Percentiles rank a stretch among this genome's conserved stretches.
Evolutionary conservation across 2,113 vertebrate genomes (phyloP).

Genomic region (Nibea albiflora): DNA sequence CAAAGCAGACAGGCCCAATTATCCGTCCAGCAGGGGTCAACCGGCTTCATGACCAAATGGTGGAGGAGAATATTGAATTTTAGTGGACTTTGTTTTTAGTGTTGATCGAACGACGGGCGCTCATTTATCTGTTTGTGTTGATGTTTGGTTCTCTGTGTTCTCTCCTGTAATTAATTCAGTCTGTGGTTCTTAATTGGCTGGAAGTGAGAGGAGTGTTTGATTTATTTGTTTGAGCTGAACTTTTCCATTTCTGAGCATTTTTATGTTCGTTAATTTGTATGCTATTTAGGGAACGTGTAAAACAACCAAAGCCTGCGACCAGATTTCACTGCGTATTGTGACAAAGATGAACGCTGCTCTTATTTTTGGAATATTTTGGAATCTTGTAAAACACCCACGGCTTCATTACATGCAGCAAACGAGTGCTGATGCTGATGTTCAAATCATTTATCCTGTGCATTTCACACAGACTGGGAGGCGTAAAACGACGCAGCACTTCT

Average conservation of each 20-base stretch:
- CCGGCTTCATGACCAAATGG: background rate
- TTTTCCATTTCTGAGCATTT: background rate
- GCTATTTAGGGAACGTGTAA: background rate
- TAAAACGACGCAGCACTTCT: too few species aligned
- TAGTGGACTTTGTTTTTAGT: background rate
- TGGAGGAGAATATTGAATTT: constrained; percentile 2
- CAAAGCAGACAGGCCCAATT: constrained; percentile 31
- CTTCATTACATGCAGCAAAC: background rate
- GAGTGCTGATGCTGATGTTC: too few species aligned
- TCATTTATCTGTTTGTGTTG: background rate
- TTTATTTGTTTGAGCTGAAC: background rate
- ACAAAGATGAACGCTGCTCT: too few species aligned
- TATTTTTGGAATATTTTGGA: too few species aligned
- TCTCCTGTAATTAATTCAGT: background rate
- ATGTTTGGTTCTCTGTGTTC: background rate
- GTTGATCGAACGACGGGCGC: background rate
- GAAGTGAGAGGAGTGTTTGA: background rate
- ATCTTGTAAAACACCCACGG: too few species aligned
- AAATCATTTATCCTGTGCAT: too few species aligned
- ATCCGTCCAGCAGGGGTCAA: background rate
- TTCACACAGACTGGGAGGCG: too few species aligned
- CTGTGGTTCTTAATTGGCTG: background rate
- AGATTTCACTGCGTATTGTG: too few species aligned
- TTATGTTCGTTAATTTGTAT: too few species aligned
- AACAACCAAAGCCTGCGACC: background rate